These are phyloP conservation scores for Calosoma granatense DNA, from an alignment of 1,140 invertebrate species.

Conservation along the genomic window DNA sequence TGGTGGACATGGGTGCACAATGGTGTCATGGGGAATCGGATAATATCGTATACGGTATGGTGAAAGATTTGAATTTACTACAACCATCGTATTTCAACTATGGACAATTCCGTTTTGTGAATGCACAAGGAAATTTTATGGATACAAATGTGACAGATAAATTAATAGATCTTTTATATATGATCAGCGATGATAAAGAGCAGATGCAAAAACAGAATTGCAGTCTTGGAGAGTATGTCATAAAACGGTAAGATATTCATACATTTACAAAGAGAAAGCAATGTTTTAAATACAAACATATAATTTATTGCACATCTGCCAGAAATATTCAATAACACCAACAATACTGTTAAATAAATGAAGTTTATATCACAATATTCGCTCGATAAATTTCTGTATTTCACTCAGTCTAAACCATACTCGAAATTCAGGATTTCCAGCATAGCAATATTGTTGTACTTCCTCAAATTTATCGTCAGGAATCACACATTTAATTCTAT, in stretches of 20 bases:
- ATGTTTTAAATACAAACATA: too few species aligned
- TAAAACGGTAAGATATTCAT: constrained; percentile 29
- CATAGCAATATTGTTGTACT: constrained; percentile 15
- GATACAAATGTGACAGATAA: constrained; percentile 30
- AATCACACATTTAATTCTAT: not conserved
- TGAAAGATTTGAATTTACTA: constrained; percentile 44
- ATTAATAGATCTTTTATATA: constrained; percentile 19
- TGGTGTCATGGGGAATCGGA: constrained; percentile 72
- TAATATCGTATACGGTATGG: constrained; percentile 57
- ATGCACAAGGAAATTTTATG: constrained; percentile 23
- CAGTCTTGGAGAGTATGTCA: constrained; percentile 39
- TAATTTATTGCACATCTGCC: too few species aligned
- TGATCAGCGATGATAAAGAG: not conserved
- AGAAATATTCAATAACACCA: too few species aligned
- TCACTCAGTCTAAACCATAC: constrained; percentile 16
- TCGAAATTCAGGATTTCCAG: constrained; percentile 22
- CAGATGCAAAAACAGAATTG: constrained; percentile 18
- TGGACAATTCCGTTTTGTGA: constrained; percentile 13
- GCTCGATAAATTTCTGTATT: not conserved
- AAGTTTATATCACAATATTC: not conserved
- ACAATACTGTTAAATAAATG: too few species aligned
- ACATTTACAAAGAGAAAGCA: too few species aligned
- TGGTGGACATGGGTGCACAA: constrained; percentile 73
- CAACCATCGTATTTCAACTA: constrained; percentile 25
- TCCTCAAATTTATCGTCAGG: not conserved